These are phyloP conservation scores for Protosalanx chinensis DNA, from an alignment of 2,797 vertebrate species.

Conservation along the genomic window DNA sequence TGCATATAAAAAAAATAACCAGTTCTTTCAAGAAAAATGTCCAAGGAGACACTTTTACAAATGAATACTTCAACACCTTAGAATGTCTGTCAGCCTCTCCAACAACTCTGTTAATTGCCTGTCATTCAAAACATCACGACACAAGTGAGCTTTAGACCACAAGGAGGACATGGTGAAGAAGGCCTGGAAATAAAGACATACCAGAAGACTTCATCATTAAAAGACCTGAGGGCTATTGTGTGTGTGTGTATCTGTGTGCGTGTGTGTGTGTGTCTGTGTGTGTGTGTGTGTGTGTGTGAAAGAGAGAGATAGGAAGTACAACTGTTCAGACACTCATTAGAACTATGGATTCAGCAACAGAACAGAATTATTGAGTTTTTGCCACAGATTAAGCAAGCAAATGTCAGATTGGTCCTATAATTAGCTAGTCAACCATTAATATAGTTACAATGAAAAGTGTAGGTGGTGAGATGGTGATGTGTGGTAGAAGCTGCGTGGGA, in stretches of 20 bases:
- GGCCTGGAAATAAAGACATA: conserved; percentile 76
- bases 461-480: conserved; percentile 43
- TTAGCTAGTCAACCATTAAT: conserved; percentile 52
- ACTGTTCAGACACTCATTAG: conserved; percentile 10
- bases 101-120: conserved; percentile 70
- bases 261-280: too few relatives aligned
- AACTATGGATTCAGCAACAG: conserved; percentile 26
- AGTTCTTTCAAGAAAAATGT: conserved; percentile 48
- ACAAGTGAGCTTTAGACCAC: conserved; percentile 10
- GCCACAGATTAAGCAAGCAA: conserved; percentile 1
- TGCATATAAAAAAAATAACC: conserved; percentile 26
- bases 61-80: conserved; percentile 66
- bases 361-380: conserved; percentile 25
- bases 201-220: not conserved
- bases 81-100: conserved; percentile 65
- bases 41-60: conserved; percentile 45
- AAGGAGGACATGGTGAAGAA: conserved; percentile 76
- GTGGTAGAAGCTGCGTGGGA: conserved; percentile 50
- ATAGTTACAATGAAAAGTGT: conserved; percentile 33
- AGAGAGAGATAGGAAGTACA: not conserved
- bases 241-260: too few relatives aligned
- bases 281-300: too few relatives aligned
- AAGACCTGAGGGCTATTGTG: not conserved
- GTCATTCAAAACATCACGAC: conserved; percentile 55
- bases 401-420: conserved; percentile 40